phyloP scores from a whole-genome alignment of 2,888 invertebrate species.

The Pandemis corylana region DNA sequence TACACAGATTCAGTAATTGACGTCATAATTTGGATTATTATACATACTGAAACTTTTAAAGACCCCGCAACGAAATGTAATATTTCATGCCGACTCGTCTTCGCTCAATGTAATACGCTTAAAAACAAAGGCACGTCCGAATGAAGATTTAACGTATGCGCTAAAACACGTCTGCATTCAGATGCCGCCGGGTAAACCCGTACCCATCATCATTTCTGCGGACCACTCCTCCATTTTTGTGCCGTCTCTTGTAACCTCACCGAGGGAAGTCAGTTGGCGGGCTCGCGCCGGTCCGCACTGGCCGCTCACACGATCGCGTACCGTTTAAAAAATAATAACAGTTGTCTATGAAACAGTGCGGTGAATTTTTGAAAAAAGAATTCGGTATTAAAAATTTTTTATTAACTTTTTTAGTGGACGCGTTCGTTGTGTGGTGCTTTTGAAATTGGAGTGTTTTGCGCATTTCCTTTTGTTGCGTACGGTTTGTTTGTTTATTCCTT shows the following conservation, averaged over 20 bases:
- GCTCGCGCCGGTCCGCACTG: conserved; percentile 44
- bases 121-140: conserved; percentile 5
- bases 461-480: conserved; percentile 1
- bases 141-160: neutral
- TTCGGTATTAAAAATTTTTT: conserved; percentile 23
- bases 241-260: conserved; percentile 32
- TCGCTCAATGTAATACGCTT: neutral
- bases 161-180: conserved; percentile 12
- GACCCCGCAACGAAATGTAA: neutral
- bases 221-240: conserved; percentile 39
- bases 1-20: no score
- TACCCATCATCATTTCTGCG: conserved; percentile 22
- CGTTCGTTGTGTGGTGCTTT: conserved; percentile 11
- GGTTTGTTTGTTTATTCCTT: conserved; percentile 31
- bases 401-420: neutral
- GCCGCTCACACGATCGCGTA: conserved; percentile 39
- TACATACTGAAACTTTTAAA: neutral
- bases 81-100: neutral
- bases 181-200: conserved; percentile 29
- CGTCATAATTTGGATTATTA: no score
- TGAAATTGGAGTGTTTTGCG: conserved; percentile 19
- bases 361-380: conserved; percentile 30
- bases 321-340: conserved; percentile 29
- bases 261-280: conserved; percentile 45
- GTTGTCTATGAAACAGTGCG: conserved; percentile 31